Evolutionary conservation across 2,888 invertebrate genomes (phyloP).

Genomic region (Syrphus vitripennis): DNA sequence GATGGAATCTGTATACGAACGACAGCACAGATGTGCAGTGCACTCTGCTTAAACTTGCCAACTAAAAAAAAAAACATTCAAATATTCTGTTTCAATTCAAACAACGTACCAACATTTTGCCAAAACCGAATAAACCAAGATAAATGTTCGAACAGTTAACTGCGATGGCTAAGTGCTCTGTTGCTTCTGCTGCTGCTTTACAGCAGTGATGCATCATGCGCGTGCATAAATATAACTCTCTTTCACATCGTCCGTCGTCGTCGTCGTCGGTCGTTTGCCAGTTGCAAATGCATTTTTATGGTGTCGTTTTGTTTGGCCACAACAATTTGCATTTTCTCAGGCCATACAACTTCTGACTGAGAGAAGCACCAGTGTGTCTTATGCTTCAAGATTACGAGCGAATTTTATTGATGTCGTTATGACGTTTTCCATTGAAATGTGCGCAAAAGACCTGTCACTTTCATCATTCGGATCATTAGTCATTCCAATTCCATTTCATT

Average conservation of each 20-base stretch:
- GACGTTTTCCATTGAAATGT: slow-evolving; percentile 62
- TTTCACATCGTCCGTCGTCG: neutral
- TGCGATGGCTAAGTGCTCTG: slow-evolving; percentile 44
- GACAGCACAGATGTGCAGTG: slow-evolving; percentile 6
- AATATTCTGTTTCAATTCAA: slow-evolving; percentile 60
- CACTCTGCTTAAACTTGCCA: neutral
- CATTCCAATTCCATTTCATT: slow-evolving; percentile 18
- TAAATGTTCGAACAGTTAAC: slow-evolving; percentile 57
- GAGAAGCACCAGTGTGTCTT: neutral
- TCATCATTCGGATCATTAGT: slow-evolving; percentile 58
- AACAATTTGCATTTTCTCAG: slow-evolving; percentile 57
- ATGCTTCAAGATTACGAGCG: slow-evolving; percentile 33
- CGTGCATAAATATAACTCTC: slow-evolving; percentile 51
- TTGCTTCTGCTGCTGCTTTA: slow-evolving; percentile 1
- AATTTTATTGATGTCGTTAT: slow-evolving; percentile 71
- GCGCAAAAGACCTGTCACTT: slow-evolving; percentile 63
- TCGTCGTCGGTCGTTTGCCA: neutral
- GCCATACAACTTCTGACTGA: neutral
- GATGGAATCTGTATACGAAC: neutral
- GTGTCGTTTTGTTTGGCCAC: neutral
- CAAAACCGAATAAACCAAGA: slow-evolving; percentile 49
- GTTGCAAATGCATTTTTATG: neutral
- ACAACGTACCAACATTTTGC: slow-evolving; percentile 31
- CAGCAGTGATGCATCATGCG: slow-evolving; percentile 5
- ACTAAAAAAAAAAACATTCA: neutral